phyloP scores from a whole-genome alignment of 2,797 vertebrate genomes.

The Parauchenoglanis punctatus region DNA sequence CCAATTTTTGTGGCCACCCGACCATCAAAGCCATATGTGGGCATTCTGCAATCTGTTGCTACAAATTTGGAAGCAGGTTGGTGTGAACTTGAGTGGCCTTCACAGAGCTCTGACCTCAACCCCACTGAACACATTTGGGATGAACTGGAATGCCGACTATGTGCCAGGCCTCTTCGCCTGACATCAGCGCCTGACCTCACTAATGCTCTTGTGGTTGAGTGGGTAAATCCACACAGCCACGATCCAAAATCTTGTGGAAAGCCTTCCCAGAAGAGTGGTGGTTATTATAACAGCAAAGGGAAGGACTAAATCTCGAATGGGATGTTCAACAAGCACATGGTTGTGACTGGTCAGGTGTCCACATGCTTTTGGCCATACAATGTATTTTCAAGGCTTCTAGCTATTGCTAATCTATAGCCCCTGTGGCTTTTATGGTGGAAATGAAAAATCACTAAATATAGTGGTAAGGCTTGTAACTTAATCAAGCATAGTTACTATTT shows the following conservation, averaged over 20 bases:
- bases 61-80: too few species aligned
- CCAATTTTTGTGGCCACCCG: neutral
- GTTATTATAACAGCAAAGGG: neutral
- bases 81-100: neutral
- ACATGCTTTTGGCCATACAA: neutral
- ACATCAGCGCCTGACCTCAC: neutral
- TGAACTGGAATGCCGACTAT: neutral
- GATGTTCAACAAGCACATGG: neutral
- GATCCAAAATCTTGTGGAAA: neutral
- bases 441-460: neutral
- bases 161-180: neutral
- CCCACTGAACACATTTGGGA: slow-evolving; percentile 1
- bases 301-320: neutral
- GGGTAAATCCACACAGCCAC: neutral
- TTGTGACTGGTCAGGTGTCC: neutral
- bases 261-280: neutral
- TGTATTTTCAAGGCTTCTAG: neutral
- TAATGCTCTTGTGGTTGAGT: neutral
- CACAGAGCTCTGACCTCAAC: neutral
- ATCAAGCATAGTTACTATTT: neutral
- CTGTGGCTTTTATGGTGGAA: neutral
- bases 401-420: neutral
- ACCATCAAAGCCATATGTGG: neutral
- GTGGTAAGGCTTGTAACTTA: neutral
- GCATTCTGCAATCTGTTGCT: too few species aligned